Evolutionary conservation across 2,113 vertebrate species (phyloP).

Genomic region (Lynx canadensis): DNA sequence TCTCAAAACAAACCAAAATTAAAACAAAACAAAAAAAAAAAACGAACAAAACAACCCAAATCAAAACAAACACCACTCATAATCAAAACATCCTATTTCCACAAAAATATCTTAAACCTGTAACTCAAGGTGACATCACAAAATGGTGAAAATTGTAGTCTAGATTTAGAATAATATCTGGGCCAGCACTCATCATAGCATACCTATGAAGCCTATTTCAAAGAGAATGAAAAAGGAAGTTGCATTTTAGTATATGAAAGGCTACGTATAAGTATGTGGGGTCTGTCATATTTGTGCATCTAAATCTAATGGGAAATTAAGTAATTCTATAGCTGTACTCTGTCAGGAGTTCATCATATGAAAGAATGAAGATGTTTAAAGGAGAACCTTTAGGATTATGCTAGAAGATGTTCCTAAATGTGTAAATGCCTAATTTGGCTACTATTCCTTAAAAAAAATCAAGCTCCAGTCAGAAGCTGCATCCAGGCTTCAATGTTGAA

Average conservation of each 20-base stretch:
- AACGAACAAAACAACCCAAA: background rate
- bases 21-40: background rate
- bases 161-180: constrained; percentile 27
- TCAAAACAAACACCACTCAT: background rate
- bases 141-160: constrained; percentile 11
- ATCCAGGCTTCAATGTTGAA: constrained; percentile 47
- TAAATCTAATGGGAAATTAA: constrained; percentile 57
- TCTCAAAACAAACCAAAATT: background rate
- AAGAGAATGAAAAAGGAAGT: constrained; percentile 31
- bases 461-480: constrained; percentile 23
- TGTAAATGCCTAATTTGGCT: constrained; percentile 20
- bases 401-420: constrained; percentile 38
- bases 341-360: background rate
- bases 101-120: constrained; percentile 37
- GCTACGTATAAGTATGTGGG: background rate
- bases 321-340: background rate
- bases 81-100: background rate
- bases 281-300: background rate
- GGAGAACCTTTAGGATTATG: constrained; percentile 10
- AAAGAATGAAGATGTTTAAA: constrained; percentile 59
- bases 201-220: background rate
- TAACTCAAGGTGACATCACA: background rate
- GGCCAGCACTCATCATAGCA: background rate
- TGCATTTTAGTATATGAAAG: constrained; percentile 37
- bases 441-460: constrained; percentile 57